Evolutionary conservation across 2,113 vertebrate species (phyloP), one percentile per base, ranked within the genome.

Genomic region (Anarhynchus alexandrinus): DNA sequence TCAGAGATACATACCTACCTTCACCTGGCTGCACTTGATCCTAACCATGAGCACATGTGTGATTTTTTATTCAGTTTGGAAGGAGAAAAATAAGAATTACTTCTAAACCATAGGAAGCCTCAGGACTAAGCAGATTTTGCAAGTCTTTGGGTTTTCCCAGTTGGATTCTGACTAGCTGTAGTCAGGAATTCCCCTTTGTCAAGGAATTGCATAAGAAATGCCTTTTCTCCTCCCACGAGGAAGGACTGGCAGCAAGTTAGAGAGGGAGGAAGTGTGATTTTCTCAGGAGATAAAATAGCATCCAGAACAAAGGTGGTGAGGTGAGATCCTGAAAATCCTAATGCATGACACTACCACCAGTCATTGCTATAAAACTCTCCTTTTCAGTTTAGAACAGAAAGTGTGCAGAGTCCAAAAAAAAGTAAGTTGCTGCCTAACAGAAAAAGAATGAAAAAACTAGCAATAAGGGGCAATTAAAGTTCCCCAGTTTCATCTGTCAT

Each of bases 311-410:
- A 96, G 78, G 84, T 93, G 81, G 58, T 87, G 57, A 96, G 88
- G 86, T 78, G 74, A 95, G 91, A 97, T 87, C 73, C 86, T 94
- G 54, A 94, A 93, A 94, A 94, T 87, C 61, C 30, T 87, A 92
- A 77, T 3, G 0, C 25, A 49, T 86, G 73, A 76, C 81, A 59
- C 61, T 88, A 59, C 38, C 32, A 49, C 54, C 34, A 91, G 61
- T 62, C 66, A 81, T 49, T 54, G 43, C 86, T 69, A 73, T 38
- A 82, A 64, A 94, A 58, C 32, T 90, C 32, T 71, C 34, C 40
- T 34, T 70, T 84, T 62, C 76, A 49, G 52, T 82, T 87, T 67
- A 80, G 74, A 78, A 59, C 6, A 64, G 29, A n/a, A 87, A 85
- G 8, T 51, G 27, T 52, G 38, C 20, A 45, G 20, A 81, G 29